Base-by-base conservation (phyloP, 2,888 invertebrate species). In the Cerastoderma edule region DNA sequence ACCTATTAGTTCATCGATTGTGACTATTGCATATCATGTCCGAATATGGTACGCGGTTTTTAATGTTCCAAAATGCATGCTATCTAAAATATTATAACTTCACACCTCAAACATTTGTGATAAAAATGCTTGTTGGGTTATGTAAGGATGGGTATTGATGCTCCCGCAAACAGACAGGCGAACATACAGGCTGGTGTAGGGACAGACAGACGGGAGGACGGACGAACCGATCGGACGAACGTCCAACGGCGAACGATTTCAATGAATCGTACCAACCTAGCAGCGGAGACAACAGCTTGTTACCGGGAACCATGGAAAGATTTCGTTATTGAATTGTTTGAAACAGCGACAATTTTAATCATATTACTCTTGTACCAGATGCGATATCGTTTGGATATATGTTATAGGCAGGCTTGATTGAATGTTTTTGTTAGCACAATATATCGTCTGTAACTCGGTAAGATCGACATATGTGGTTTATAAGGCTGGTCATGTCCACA, bases 121-220 rank as follows among this genome's bases (percentile, higher is more conserved):
- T n/a, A n/a, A n/a, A n/a, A n/a, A n/a, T n/a, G n/a, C n/a, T n/a
- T n/a, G n/a, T n/a, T n/a, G n/a, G n/a, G n/a, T n/a, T n/a, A n/a
- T n/a, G n/a, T n/a, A n/a, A n/a, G n/a, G n/a, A n/a, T n/a, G n/a
- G n/a, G n/a, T n/a, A n/a, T n/a, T n/a, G n/a, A n/a, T n/a, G n/a
- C n/a, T n/a, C n/a, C n/a, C n/a, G n/a, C 24, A 53, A 28, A 53
- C 24, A 53, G 53, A 53, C 24, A 53, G 53, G 27, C 24, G 27
- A 28, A 53, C 24, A 53, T 22, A 53, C 6, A 22, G 53, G 27
- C 4, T 13, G 53, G 27, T 10, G 27, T 27, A 54, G 1, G 27
- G 6, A 54, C 10, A 28, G 28, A 54, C 10, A 54, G 27, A 28
- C 10, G 8, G 54, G 54, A 8, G 16, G 39, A 39, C 39, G 16